Base-by-base conservation (phyloP, 92 coral and sea anemone genomes). In the Heliopora coerulea region DNA sequence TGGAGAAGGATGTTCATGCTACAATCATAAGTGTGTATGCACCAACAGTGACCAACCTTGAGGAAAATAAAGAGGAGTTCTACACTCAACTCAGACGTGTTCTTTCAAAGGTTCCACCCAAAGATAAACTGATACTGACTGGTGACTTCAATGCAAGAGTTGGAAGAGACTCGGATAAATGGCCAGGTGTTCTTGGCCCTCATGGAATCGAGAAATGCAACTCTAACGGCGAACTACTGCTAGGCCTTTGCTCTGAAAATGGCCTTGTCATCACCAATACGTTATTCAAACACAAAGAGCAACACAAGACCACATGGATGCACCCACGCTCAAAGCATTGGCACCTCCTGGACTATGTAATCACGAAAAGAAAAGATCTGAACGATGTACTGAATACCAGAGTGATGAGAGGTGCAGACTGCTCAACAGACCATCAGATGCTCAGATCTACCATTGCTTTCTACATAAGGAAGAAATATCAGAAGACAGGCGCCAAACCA, bases 101-200 rank as follows among this genome's bases (percentile, higher is more conserved):
- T 6, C 7, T 46, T n/a, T 6, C 52, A 2, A 46, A 46, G 52
- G 52, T 46, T 6, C n/a, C 52, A 46, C 7, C 7, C 14, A 44
- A 42, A 21, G 82, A 77, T 44, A 77, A 63, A 26, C 64, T 77
- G 41, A 18, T 77, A 11, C 32, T 77, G 9, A 34, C 62, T 19
- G 74, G 82, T 3, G 82, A 77, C 65, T 62, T 77, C 49, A 77
- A 62, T 44, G 82, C 82, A 13, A 23, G 82, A 29, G 61, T 77
- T 2, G 82, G 74, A 40, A 77, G 7, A 9, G 82, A 77, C 57
- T 62, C 24, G 33, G 32, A n/a, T 18, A 31, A 46, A 35, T 77
- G 50, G 49, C n/a, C 8, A 18, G 26, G 21, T 7, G 40, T 26
- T 6, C 49, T 63, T 56, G 74, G 82, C 34, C 13, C 48, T 9